Evolutionary conservation across 2,888 invertebrate species (phyloP).

Genomic region (Buathra laborator): DNA sequence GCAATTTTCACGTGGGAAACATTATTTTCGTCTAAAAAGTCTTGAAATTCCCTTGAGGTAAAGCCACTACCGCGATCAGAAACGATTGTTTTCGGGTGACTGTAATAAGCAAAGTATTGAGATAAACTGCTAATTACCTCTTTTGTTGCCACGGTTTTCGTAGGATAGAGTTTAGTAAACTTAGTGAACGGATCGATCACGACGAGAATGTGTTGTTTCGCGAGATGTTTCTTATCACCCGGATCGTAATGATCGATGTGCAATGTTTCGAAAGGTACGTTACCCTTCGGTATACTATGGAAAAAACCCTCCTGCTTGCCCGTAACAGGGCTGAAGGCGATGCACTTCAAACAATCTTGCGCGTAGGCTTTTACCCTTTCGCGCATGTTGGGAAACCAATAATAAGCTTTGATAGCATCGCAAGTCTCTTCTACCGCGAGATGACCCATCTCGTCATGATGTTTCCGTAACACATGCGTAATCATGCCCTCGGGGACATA

Average conservation of each 20-base stretch:
- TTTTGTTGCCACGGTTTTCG: conserved; percentile 52
- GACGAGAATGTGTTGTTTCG: conserved; percentile 70
- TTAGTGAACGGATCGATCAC: conserved; percentile 60
- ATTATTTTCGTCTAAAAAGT: conserved; percentile 62
- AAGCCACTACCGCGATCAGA: conserved; percentile 71
- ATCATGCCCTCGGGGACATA: conserved; percentile 67
- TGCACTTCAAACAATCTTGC: conserved; percentile 67
- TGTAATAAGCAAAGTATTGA: conserved; percentile 61
- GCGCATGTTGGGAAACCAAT: conserved; percentile 65
- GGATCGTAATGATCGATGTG: conserved; percentile 67
- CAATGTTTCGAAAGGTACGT: conserved; percentile 61
- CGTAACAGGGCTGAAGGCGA: conserved; percentile 50
- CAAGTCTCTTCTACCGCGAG: conserved; percentile 66
- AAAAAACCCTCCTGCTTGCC: conserved; percentile 66
- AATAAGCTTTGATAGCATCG: conserved; percentile 52
- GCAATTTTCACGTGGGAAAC: conserved; percentile 68
- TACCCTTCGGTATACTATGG: conserved; percentile 66
- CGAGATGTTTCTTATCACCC: conserved; percentile 72
- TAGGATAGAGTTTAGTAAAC: conserved; percentile 53
- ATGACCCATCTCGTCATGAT: conserved; percentile 71
- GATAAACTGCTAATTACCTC: conserved; percentile 61
- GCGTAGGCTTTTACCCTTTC: conserved; percentile 42
- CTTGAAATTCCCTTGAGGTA: conserved; percentile 67
- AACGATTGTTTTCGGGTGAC: conserved; percentile 59
- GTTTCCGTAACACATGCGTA: conserved; percentile 52